phyloP scores from a whole-genome alignment of 2,113 vertebrate genomes.

The Tragulus kanchil region DNA sequence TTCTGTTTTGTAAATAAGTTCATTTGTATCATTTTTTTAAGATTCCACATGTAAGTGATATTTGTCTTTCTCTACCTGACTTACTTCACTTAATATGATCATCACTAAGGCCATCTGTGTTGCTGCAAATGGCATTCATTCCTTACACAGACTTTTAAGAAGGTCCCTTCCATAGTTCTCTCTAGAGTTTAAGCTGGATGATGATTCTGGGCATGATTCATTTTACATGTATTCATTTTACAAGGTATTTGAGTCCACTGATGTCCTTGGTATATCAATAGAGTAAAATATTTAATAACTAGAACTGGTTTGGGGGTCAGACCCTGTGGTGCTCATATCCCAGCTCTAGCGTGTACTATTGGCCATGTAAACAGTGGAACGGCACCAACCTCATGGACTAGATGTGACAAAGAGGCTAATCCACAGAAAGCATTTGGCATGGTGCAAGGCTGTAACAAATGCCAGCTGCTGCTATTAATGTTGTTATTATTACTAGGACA shows the following conservation, averaged over 20 bases:
- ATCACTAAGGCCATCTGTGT: background rate
- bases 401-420: constrained; percentile 15
- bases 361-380: constrained; percentile 1
- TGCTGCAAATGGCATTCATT: background rate
- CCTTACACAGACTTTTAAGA: background rate
- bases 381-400: background rate
- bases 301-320: background rate
- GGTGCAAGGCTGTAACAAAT: background rate
- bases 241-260: background rate
- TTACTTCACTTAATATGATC: background rate
- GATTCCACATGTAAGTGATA: background rate
- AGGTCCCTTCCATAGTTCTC: background rate
- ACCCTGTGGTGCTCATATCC: background rate
- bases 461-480: background rate
- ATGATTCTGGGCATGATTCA: background rate
- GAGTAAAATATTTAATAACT: constrained; percentile 54
- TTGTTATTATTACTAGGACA: background rate
- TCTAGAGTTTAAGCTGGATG: background rate
- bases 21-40: background rate
- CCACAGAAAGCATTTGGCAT: background rate
- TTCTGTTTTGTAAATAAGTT: background rate
- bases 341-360: background rate
- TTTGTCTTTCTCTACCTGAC: background rate
- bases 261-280: background rate
- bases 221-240: background rate